Conservation (phyloP, 2,797 vertebrate species). For the Notoglanidium macrostoma region DNA sequence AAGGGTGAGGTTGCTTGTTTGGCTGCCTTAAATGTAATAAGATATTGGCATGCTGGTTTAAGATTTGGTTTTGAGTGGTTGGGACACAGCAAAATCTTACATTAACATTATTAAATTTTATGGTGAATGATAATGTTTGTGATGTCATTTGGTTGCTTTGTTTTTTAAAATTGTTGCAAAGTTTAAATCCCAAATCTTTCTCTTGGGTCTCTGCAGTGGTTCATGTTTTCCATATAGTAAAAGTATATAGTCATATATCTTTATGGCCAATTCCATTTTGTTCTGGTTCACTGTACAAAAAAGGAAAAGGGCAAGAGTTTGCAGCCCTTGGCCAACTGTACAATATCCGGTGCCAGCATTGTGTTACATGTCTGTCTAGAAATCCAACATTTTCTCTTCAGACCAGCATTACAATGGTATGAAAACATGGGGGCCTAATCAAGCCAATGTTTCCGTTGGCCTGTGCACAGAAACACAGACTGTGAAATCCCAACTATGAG, state of each 20-base stretch:
- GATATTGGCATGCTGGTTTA: not conserved
- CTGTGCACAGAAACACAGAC: conserved; percentile 44
- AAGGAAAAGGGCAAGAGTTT: conserved; percentile 40
- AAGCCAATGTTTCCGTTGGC: conserved; percentile 58
- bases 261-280: conserved; percentile 28
- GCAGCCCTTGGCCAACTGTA: conserved; percentile 24
- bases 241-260: conserved; percentile 41
- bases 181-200: not conserved
- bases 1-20: conserved; percentile 33
- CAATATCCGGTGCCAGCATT: conserved; percentile 39
- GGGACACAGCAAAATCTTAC: conserved; percentile 5
- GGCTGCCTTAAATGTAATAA: conserved; percentile 11
- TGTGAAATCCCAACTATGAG: conserved; percentile 54
- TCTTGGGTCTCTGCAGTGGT: conserved; percentile 2
- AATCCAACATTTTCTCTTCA: conserved; percentile 50
- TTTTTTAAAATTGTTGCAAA: not conserved
- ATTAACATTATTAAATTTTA: conserved; percentile 1
- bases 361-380: conserved; percentile 49
- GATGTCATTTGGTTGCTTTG: conserved; percentile 9
- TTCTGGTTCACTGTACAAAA: conserved; percentile 25
- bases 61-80: not conserved
- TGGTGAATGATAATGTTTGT: not conserved
- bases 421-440: conserved; percentile 54
- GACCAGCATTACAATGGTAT: conserved; percentile 51
- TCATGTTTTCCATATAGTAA: conserved; percentile 9